These are phyloP conservation scores for Leptothorax acervorum DNA, from an alignment of 2,888 invertebrate genomes.

Conservation along the genomic window DNA sequence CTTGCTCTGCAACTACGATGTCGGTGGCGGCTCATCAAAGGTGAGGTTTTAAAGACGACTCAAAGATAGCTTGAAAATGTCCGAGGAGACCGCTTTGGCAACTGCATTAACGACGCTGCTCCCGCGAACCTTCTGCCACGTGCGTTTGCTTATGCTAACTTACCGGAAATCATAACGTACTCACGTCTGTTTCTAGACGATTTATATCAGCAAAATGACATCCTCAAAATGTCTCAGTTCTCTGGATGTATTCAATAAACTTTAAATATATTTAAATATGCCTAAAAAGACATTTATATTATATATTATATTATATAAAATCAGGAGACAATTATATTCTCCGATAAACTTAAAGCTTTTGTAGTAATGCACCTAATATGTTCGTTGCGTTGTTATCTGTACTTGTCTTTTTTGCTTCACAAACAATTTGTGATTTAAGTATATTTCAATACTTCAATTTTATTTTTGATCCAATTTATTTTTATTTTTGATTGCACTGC, in stretches of 20 bases:
- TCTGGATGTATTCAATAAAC: not conserved
- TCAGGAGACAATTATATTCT: not conserved
- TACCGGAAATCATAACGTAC: constrained; percentile 32
- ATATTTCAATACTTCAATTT: not conserved
- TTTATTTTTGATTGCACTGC: not conserved
- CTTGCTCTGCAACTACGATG: constrained; percentile 61
- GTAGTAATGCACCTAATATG: not conserved
- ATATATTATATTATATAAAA: not conserved
- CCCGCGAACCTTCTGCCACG: not conserved
- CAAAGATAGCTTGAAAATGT: constrained; percentile 54
- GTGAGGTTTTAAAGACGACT: constrained; percentile 61
- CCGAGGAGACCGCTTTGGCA: constrained; percentile 37
- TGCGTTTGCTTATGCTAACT: constrained; percentile 45
- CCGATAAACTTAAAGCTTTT: not conserved
- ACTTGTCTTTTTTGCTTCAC: not conserved
- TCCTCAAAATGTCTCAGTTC: not conserved
- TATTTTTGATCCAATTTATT: not conserved
- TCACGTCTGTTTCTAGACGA: constrained; percentile 14
- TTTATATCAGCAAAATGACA: not conserved
- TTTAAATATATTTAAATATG: not conserved
- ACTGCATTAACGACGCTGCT: constrained; percentile 50
- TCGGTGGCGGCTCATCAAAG: constrained; percentile 69
- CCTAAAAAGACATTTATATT: not conserved
- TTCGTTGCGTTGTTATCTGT: not conserved
- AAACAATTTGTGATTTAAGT: not conserved